Evolutionary conservation across 2,113 vertebrate genomes (phyloP).

Genomic region (Elaphurus davidianus): DNA sequence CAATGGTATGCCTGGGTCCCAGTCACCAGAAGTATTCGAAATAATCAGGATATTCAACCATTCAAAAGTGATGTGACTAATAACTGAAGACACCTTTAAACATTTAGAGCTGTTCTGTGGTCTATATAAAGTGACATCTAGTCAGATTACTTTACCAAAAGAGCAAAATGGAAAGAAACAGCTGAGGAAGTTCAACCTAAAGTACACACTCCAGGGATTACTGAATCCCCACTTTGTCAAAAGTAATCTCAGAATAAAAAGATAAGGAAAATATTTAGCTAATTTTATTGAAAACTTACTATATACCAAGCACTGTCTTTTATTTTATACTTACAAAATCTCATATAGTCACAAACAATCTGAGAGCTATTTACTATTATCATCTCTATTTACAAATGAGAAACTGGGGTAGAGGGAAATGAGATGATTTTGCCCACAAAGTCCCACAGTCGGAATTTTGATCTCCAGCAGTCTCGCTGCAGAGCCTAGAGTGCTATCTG

Average conservation of each 20-base stretch:
- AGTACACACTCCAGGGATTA: neutral
- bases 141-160: neutral
- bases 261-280: neutral
- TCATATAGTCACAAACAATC: neutral
- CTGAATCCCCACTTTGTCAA: neutral
- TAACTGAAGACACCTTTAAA: neutral
- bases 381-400: neutral
- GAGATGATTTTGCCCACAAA: neutral
- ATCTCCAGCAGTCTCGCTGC: neutral
- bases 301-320: neutral
- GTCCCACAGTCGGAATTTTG: neutral
- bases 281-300: constrained; percentile 13
- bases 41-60: neutral
- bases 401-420: neutral
- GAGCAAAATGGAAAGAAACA: neutral
- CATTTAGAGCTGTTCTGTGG: neutral
- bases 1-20: neutral
- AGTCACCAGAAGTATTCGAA: neutral
- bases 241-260: constrained; percentile 32
- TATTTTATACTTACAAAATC: neutral
- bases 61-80: neutral
- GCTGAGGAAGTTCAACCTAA: neutral
- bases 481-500: fast-evolving
- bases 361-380: neutral
- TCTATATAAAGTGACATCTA: neutral